Evolutionary conservation across 2,888 invertebrate species (phyloP), one percentile per base, ranked within the genome.

Genomic region (Chrysomela aeneicollis): DNA sequence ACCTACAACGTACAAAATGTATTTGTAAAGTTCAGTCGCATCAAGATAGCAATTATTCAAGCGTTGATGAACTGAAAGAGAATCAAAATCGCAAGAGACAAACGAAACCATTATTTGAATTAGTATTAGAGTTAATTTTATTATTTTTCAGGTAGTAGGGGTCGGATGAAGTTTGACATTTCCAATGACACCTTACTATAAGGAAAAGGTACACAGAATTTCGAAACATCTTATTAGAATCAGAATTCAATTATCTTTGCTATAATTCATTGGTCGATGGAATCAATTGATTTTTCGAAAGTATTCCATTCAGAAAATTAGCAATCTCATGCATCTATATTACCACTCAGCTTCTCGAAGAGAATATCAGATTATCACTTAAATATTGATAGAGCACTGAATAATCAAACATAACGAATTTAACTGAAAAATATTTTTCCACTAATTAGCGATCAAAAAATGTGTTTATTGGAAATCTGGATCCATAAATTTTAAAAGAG

Each of bases 181-280:
- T 83, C 83, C 83, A 83, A 83, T 83, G 83, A 81, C 79, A 83
- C 83, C 83, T 83, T 83, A 83, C 83, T 83, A 83, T 83, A 83
- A 83, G 82, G 83, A 82, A 83, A 82, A 82, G 81, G 80, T 79
- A 62, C 37, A 59, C 12, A 2, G 42, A 50, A 35, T 59, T 26
- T 49, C 51, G 37, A 51, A 54, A 66, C 66, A 59, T 63, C 58
- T 62, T 68, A 61, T 71, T 63, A 64, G 37, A 57, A 50, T 57
- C 61, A 59, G 37, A 58, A 64, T 68, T 59, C 26, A 49, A 37
- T 50, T 49, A 64, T 59, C 47, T 37, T 58, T 30, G 50, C 46
- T 66, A 66, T 66, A 66, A 66, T 66, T 62, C 59, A 66, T 66
- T 66, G 66, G 66, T 66, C 66, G 22, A 26, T 57, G 12, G 10